Percentiles rank a stretch among this genome's conserved stretches.
Evolutionary conservation across 2,113 vertebrate species (phyloP).

Genomic region (Bubo bubo): DNA sequence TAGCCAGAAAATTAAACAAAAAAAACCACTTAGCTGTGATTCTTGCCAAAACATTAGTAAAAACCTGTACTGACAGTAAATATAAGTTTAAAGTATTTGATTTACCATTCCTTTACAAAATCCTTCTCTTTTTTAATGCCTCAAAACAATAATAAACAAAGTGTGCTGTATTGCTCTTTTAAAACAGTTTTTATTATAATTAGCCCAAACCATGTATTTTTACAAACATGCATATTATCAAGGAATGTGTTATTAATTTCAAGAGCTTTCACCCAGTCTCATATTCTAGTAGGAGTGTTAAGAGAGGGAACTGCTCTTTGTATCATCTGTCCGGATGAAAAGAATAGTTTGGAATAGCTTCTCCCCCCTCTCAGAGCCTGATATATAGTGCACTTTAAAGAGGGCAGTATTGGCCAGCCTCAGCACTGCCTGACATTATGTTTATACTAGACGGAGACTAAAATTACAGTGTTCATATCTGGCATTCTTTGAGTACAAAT

Average conservation of each 20-base stretch:
- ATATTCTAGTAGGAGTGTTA: not conserved
- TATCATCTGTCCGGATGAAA: not conserved
- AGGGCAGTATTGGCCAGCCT: slow-evolving; percentile 57
- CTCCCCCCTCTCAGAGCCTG: not conserved
- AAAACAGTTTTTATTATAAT: not conserved
- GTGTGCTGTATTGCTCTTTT: not conserved
- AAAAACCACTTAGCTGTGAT: not conserved
- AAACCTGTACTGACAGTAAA: not conserved
- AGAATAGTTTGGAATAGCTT: slow-evolving; percentile 9
- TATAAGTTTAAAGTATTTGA: not conserved
- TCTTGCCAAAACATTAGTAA: not conserved
- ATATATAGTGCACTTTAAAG: slow-evolving; percentile 64
- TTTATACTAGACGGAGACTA: slow-evolving; percentile 69
- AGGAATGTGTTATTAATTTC: not conserved
- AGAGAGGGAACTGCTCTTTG: not conserved
- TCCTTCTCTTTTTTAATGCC: not conserved
- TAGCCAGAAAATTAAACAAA: not conserved
- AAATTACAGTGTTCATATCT: slow-evolving; percentile 61
- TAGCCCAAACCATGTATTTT: not conserved
- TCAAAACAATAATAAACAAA: not conserved
- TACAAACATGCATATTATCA: not conserved
- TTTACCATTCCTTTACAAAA: not conserved
- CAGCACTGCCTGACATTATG: slow-evolving; percentile 67
- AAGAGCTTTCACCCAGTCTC: not conserved
- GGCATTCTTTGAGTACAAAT: slow-evolving; percentile 60